phyloP scores from a whole-genome alignment of 2,888 invertebrate genomes.

The Phengaris arion region DNA sequence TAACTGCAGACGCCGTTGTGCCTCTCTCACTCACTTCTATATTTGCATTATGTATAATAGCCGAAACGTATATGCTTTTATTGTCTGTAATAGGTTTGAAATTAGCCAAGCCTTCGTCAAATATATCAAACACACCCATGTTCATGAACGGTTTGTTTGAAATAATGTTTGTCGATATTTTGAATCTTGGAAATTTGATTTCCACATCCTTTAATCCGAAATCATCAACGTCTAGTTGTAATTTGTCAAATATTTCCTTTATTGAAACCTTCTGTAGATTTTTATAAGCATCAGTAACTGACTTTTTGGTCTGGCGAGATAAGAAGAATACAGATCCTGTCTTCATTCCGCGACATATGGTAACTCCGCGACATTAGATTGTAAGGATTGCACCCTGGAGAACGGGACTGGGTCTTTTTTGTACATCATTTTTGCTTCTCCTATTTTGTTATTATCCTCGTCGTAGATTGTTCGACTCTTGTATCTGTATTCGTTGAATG shows the following conservation, averaged over 20 bases:
- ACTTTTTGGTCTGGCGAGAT: slow-evolving; percentile 80
- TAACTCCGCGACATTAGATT: slow-evolving; percentile 82
- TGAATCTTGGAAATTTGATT: slow-evolving; percentile 82
- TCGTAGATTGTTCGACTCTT: slow-evolving; percentile 77
- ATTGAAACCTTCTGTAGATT: slow-evolving; percentile 69
- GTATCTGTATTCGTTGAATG: slow-evolving; percentile 81
- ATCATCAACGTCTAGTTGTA: slow-evolving; percentile 67
- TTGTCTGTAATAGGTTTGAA: slow-evolving; percentile 78
- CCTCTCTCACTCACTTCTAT: slow-evolving; percentile 88
- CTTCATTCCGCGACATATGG: slow-evolving; percentile 83
- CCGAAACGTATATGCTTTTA: slow-evolving; percentile 75
- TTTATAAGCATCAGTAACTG: slow-evolving; percentile 71
- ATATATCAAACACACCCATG: slow-evolving; percentile 84
- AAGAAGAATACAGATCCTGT: slow-evolving; percentile 81
- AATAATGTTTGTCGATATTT: slow-evolving; percentile 80
- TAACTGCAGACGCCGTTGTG: slow-evolving; percentile 83
- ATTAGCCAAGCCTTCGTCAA: slow-evolving; percentile 77
- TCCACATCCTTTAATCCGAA: slow-evolving; percentile 81
- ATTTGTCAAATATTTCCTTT: slow-evolving; percentile 69
- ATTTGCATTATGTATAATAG: slow-evolving; percentile 84
- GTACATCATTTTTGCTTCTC: slow-evolving; percentile 87
- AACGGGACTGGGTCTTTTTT: slow-evolving; percentile 80
- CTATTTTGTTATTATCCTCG: slow-evolving; percentile 73
- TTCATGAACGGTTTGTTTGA: slow-evolving; percentile 78
- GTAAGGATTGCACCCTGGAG: slow-evolving; percentile 74